Conservation (phyloP, 2,113 vertebrate species). For the Platanista minor region DNA sequence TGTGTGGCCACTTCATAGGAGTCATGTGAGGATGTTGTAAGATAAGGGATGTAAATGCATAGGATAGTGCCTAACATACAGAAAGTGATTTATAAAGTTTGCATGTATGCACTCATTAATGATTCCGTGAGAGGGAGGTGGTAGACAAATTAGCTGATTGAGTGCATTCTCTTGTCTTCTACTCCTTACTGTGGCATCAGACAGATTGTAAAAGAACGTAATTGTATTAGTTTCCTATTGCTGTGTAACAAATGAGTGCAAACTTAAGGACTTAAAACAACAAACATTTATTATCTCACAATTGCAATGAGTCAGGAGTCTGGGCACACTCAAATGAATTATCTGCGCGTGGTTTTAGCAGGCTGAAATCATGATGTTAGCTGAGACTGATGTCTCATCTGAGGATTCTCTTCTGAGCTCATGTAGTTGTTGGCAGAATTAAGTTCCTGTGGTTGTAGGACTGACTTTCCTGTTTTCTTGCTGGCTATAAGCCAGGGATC, state of each 20-base stretch:
- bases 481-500: background rate
- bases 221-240: background rate
- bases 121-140: background rate
- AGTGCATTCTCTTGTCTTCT: background rate
- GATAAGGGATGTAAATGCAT: background rate
- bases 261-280: background rate
- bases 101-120: background rate
- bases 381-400: background rate
- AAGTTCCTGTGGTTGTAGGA: background rate
- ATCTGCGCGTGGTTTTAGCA: background rate
- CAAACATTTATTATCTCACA: background rate
- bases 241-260: background rate
- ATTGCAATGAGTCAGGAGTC: background rate
- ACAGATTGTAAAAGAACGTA: background rate
- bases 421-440: background rate
- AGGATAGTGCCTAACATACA: background rate
- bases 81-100: conserved; percentile 1
- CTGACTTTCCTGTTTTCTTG: background rate
- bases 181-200: background rate
- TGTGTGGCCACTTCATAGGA: background rate
- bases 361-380: background rate
- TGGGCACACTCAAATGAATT: background rate
- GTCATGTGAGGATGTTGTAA: background rate
- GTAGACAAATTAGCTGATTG: background rate
- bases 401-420: background rate